phyloP scores from a whole-genome alignment of 2,113 vertebrate species.

The Neomonachus schauinslandi region DNA sequence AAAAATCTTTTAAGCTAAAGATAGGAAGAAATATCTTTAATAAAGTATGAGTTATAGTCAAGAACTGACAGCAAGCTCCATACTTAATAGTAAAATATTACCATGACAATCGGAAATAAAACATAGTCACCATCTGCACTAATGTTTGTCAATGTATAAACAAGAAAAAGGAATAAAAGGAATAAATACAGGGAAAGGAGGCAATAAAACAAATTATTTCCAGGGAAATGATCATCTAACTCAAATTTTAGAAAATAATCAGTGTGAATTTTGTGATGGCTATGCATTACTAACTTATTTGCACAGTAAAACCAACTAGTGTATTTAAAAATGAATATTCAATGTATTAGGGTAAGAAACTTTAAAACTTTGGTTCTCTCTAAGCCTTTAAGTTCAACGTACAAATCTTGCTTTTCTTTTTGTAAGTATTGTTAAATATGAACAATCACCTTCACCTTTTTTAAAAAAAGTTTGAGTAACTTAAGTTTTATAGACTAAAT shows the following conservation, averaged over 20 bases:
- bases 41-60: not conserved
- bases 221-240: not conserved
- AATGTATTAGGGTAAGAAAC: not conserved
- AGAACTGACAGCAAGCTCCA: not conserved
- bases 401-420: not conserved
- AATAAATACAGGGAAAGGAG: not conserved
- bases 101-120: not conserved
- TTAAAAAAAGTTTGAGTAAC: slow-evolving; percentile 11
- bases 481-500: not conserved
- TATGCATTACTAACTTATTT: not conserved
- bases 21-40: not conserved
- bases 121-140: not conserved
- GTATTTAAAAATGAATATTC: slow-evolving; percentile 16
- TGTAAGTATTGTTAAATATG: not conserved
- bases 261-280: not conserved
- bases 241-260: not conserved
- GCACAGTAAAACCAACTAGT: not conserved
- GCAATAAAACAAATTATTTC: not conserved
- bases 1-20: not conserved
- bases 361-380: slow-evolving; percentile 15
- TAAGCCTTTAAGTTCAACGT: not conserved
- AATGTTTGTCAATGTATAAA: not conserved
- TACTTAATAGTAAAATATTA: not conserved
- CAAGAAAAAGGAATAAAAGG: not conserved
- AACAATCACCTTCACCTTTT: not conserved